A percentile compares a stretch with the other conserved stretches of the same genome.
Conservation (phyloP, 2,888 invertebrate species). For the Steinernema hermaphroditum region DNA sequence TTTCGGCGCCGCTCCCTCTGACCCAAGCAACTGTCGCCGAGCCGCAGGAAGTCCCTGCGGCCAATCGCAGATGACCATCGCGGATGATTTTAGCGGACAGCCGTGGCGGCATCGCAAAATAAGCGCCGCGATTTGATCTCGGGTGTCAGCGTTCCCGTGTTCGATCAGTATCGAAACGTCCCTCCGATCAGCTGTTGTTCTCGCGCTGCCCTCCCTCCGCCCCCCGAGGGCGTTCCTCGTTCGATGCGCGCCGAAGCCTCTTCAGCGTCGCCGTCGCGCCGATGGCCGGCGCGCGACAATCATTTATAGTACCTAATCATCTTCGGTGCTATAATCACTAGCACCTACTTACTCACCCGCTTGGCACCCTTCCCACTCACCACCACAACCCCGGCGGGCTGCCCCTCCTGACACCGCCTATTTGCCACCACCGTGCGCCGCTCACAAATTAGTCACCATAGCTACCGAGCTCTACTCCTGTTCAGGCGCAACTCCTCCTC, state of each 20-base stretch:
- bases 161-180: conserved; percentile 23
- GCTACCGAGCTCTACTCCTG: conserved; percentile 18
- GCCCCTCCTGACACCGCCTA: neutral
- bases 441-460: conserved; percentile 25
- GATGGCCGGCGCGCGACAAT: neutral
- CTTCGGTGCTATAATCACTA: conserved; percentile 19
- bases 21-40: neutral
- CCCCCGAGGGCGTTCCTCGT: neutral
- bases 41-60: neutral
- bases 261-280: neutral
- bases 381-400: neutral
- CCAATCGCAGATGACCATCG: neutral
- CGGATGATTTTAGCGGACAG: conserved; percentile 4
- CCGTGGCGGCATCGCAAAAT: conserved; percentile 17
- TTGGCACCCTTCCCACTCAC: conserved; percentile 10
- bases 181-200: conserved; percentile 20
- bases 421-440: conserved; percentile 24
- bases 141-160: conserved; percentile 4
- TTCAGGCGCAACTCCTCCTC: conserved; percentile 26
- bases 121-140: conserved; percentile 9
- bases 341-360: conserved; percentile 13
- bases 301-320: conserved; percentile 25
- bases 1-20: neutral
- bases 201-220: neutral
- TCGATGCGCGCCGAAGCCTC: neutral